These are phyloP conservation scores for Coccyzus lansbergi DNA, from an alignment of 2,797 vertebrate species.

Conservation along the genomic window DNA sequence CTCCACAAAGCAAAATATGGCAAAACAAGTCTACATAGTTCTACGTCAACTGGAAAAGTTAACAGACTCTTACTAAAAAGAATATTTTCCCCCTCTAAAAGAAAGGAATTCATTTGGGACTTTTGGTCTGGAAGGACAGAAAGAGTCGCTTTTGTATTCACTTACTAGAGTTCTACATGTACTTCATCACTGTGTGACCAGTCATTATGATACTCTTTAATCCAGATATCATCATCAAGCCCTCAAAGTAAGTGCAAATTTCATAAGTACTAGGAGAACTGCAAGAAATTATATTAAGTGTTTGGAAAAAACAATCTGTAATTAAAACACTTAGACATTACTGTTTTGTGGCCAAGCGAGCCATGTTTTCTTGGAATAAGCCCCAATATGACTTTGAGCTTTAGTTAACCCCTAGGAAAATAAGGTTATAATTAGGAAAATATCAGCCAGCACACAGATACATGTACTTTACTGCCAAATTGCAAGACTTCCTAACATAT, in stretches of 20 bases:
- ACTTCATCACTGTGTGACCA: constrained; percentile 77
- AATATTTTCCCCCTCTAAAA: neutral
- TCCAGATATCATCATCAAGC: neutral
- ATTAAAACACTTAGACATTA: neutral
- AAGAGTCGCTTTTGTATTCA: neutral
- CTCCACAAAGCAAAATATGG: neutral
- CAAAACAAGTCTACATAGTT: neutral
- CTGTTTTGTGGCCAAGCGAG: neutral
- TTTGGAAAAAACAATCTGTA: neutral
- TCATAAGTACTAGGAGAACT: neutral
- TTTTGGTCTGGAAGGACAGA: neutral
- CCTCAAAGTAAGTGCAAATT: neutral
- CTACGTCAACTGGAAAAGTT: neutral
- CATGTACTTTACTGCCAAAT: neutral
- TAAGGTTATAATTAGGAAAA: neutral
- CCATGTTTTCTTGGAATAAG: neutral
- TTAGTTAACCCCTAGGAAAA: neutral
- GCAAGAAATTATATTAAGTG: neutral
- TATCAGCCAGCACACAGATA: neutral
- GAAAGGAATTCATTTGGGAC: neutral
- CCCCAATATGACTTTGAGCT: neutral
- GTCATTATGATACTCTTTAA: constrained; percentile 79
- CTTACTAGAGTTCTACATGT: constrained; percentile 83
- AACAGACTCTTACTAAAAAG: neutral
- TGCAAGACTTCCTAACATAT: neutral